phyloP scores from a whole-genome alignment of 1,140 invertebrate species.

The Drosophila setifemur region DNA sequence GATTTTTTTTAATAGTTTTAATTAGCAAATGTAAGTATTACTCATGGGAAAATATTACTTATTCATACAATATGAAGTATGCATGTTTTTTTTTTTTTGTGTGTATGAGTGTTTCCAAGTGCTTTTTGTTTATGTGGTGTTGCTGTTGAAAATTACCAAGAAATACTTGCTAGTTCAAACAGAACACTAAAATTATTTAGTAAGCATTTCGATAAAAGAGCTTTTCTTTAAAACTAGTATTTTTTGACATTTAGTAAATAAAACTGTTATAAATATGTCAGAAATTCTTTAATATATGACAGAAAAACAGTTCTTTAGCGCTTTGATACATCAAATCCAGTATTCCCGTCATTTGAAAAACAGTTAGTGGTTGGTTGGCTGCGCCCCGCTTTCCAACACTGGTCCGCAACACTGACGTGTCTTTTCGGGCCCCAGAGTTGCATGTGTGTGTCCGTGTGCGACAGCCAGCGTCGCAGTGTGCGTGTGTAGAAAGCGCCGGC shows the following conservation, averaged over 20 bases:
- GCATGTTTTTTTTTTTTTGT: neutral
- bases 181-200: no score
- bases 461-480: slow-evolving; percentile 4
- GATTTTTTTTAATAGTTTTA: slow-evolving; percentile 49
- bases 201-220: no score
- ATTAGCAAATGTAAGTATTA: slow-evolving; percentile 66
- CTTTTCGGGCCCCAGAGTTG: slow-evolving; percentile 32
- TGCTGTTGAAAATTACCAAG: no score
- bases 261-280: no score
- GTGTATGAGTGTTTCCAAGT: neutral
- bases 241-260: no score
- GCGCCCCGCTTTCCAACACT: slow-evolving; percentile 43
- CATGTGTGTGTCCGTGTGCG: slow-evolving; percentile 15
- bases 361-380: neutral
- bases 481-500: slow-evolving; percentile 50
- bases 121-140: no score
- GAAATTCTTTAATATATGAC: no score
- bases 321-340: no score
- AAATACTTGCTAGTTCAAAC: no score
- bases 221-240: no score
- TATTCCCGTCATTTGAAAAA: slow-evolving; percentile 34
- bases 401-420: slow-evolving; percentile 57
- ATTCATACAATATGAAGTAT: neutral
- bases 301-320: no score
- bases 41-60: neutral